A percentile compares a stretch with the other conserved stretches of the same genome.
Conservation (phyloP, 2,888 invertebrate species). For the Temnothorax ravouxi region DNA sequence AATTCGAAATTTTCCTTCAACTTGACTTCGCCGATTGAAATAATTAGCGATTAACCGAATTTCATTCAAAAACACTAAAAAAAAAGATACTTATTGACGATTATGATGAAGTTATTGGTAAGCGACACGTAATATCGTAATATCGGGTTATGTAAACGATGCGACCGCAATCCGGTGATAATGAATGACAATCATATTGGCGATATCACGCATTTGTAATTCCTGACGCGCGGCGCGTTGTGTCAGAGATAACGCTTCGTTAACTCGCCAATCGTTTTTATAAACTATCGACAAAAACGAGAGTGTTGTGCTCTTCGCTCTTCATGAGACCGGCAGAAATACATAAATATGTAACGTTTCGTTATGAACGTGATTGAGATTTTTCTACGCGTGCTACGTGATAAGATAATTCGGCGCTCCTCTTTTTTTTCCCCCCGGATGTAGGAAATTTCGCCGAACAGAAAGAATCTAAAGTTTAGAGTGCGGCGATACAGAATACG, state of each 20-base stretch:
- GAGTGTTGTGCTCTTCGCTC: neutral
- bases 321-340: neutral
- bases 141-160: neutral
- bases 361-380: neutral
- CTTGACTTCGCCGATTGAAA: neutral
- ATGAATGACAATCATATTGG: neutral
- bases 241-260: constrained; percentile 6
- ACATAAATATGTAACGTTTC: neutral
- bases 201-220: constrained; percentile 1
- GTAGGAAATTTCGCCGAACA: neutral
- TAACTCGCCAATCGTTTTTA: neutral
- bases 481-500: neutral
- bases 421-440: neutral
- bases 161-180: neutral
- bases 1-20: neutral
- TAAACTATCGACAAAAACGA: neutral
- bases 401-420: neutral
- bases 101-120: neutral
- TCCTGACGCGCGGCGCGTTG: neutral
- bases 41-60: neutral
- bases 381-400: neutral
- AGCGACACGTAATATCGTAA: neutral
- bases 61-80: neutral
- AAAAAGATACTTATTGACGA: neutral
- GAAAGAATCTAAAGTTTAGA: neutral